phyloP scores from a whole-genome alignment of 2,113 vertebrate genomes.

The Hypocryptadius cinnamomeus region DNA sequence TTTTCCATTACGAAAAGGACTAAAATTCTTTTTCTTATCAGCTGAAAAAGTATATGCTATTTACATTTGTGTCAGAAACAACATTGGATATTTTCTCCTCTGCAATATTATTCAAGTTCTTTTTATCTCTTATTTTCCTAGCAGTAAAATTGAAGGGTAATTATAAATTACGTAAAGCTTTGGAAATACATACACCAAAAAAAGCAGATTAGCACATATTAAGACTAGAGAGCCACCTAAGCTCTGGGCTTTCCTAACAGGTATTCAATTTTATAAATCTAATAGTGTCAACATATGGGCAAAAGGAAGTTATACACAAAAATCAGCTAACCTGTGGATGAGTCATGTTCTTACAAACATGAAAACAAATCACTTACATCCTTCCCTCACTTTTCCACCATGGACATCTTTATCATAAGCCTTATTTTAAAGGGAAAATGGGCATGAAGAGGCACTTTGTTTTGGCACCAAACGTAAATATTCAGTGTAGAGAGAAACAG shows the following conservation, averaged over 20 bases:
- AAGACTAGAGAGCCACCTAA: not conserved
- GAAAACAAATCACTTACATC: not conserved
- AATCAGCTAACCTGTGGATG: not conserved
- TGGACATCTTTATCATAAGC: not conserved
- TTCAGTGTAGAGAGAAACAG: not conserved
- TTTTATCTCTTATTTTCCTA: not conserved
- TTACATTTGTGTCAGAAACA: not conserved
- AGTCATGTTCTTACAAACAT: not conserved
- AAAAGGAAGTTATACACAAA: not conserved
- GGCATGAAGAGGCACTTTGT: not conserved
- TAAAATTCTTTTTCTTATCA: not conserved
- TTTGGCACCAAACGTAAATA: not conserved
- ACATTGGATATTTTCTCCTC: not conserved
- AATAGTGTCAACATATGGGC: not conserved
- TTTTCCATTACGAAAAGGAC: not conserved
- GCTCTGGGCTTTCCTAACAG: not conserved
- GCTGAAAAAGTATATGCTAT: not conserved
- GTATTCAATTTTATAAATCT: not conserved
- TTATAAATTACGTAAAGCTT: not conserved
- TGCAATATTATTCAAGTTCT: not conserved
- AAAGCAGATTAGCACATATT: not conserved
- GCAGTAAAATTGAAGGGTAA: not conserved
- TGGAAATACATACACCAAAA: not conserved
- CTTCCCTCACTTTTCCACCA: not conserved
- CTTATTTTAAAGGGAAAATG: not conserved